Base-by-base conservation (phyloP, 2,888 invertebrate genomes). In the Mesodorylaimus sp. region DNA sequence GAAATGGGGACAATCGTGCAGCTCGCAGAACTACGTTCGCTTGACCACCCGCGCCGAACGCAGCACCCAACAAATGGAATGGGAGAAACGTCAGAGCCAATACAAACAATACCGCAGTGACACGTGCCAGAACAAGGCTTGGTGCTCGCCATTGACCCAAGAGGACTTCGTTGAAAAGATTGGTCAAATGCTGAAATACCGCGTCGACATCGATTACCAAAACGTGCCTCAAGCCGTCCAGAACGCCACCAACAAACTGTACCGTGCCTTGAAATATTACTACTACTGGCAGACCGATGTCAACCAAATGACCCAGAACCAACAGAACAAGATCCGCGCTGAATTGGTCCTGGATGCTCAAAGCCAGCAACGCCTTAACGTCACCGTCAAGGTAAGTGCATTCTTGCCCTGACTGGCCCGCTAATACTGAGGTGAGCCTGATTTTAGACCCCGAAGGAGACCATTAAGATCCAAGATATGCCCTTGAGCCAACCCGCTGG, bases 321-420 rank as follows among this genome's bases (percentile, higher is more conserved):
- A 44, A 19, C 16, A n/a, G 1, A 27, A 45, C 26, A 16, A 42
- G n/a, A 43, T 53, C 45, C 2, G n/a, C 23, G 45, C 44, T 32
- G 25, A 19, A 16, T 1, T 53, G 36, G 46, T 56, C 51, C 56
- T 62, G 47, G 64, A 63, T 51, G 60, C 63, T 51, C 29, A 54
- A 43, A 56, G 51, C 47, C 55, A 55, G 41, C 55, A 54, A 42
- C 57, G 52, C 52, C 55, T 52, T 53, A 63, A 62, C 55, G 19
- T 61, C 50, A 56, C 61, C 50, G 43, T 50, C 38, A 2, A 46
- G 45, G 50, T 50, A 37, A 21, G 5, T 21, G 3, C 25, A 36
- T 13, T 21, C 5, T 39, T 10, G 19, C 5, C 21, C 10, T n/a
- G 41, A 39, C 10, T 13, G 13, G 13, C 10, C 7, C 19, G 16